Base-by-base conservation (phyloP, 2,113 vertebrate species). In the Lutjanus erythropterus region DNA sequence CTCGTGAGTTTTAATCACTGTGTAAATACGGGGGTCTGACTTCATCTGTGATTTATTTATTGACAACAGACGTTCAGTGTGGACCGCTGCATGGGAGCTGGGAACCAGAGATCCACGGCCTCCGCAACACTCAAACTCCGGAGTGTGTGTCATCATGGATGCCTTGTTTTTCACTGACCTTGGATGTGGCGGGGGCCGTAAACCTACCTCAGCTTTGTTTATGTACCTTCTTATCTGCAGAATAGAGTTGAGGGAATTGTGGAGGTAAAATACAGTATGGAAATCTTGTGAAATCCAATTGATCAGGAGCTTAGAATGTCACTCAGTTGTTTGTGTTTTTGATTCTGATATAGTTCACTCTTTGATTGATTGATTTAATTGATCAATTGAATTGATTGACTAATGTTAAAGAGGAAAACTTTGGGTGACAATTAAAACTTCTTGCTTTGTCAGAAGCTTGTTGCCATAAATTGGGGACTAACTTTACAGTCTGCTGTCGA, bases 1-100 rank as follows among this genome's bases (percentile, higher is more conserved):
- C 96, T 96, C 94, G 95, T 96, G 95, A 95, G 95, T 95, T 97
- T 97, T 97, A 98, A 97, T 97, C 96, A 92, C 94, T 95, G 93
- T 95, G 96, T 96, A 96, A 97, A 98, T 96, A 97, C 92, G 83
- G 87, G 86, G 94, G 93, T 91, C 89, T 93, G 93, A 95, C 95
- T 95, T 81, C 96, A 96, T 88, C 65, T 72, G 75, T 97, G 96
- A 97, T 96, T 96, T 96, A 97, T 96, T 89, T 96, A 96, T 96
- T 85, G 93, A 88, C 92, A 95, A 93, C 93, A 94, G 87, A 94
- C 93, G 85, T 93, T 93, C 94, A 92, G 89, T 84, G 92, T 94
- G 93, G 0, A 35, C 65, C 53, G 7, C 29, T 64, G n/a, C n/a
- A n/a, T n/a, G 71, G 77, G 52, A 65, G 56, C 70, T 84, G 89